Conservation (phyloP, 2,888 invertebrate species). For the Branchipolynoe longqiensis region DNA sequence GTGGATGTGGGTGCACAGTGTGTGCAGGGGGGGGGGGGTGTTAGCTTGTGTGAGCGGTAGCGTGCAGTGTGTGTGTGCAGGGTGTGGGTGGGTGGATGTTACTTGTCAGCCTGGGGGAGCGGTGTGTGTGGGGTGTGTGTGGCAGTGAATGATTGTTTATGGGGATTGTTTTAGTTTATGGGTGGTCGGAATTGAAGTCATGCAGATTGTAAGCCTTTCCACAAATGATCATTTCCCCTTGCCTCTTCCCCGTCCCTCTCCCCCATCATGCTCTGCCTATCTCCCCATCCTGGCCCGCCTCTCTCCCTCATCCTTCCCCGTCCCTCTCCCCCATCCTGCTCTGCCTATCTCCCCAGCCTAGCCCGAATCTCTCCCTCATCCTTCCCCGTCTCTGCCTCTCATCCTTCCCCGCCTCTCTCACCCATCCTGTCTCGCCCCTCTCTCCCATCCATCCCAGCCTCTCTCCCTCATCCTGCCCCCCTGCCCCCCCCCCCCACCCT, state of each 20-base stretch:
- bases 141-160: too few species aligned
- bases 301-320: background rate
- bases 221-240: background rate
- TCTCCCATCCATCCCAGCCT: background rate
- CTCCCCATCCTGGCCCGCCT: background rate
- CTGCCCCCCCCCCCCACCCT: background rate
- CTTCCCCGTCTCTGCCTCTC: background rate
- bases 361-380: background rate
- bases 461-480: background rate
- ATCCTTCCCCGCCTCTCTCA: background rate
- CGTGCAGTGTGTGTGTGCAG: too few species aligned
- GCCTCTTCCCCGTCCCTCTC: background rate
- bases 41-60: too few species aligned
- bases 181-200: background rate
- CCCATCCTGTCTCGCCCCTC: background rate
- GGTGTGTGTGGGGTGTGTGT: too few species aligned
- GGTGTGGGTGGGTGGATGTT: too few species aligned
- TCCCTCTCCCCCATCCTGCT: background rate
- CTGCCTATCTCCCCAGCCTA: background rate
- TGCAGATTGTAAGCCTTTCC: conserved; percentile 1
- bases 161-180: too few species aligned
- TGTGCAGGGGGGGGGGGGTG: too few species aligned
- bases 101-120: too few species aligned
- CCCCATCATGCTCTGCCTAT: background rate
- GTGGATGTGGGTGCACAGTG: too few species aligned